Percentiles rank a stretch among this genome's conserved stretches.
These are phyloP conservation scores for Typhlomys cinereus DNA, from an alignment of 2,113 vertebrate species.

Conservation along the genomic window DNA sequence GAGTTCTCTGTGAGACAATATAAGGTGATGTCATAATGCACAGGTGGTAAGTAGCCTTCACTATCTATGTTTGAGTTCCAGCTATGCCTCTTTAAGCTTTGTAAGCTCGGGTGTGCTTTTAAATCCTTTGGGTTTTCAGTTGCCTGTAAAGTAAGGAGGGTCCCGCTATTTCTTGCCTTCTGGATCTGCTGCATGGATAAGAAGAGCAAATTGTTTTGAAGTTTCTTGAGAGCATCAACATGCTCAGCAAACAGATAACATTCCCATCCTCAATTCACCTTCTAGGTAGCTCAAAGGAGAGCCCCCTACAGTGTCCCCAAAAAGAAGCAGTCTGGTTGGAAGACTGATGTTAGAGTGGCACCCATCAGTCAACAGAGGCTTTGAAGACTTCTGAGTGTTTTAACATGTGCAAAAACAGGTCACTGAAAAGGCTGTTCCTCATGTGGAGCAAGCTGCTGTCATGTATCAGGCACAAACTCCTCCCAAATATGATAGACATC, in stretches of 20 bases:
- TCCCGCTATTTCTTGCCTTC: background rate
- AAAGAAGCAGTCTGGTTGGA: background rate
- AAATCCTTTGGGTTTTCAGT: background rate
- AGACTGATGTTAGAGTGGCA: background rate
- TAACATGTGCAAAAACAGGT: background rate
- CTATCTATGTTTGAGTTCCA: background rate
- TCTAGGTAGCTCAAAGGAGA: background rate
- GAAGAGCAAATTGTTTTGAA: background rate
- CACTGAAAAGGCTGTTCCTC: background rate
- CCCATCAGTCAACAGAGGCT: background rate
- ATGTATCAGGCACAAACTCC: background rate
- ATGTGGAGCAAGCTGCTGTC: background rate
- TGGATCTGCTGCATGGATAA: conserved; percentile 12
- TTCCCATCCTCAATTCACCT: conserved; percentile 22
- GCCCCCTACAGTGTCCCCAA: background rate
- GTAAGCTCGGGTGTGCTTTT: background rate
- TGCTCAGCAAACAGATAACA: background rate
- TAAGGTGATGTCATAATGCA: background rate
- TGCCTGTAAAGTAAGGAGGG: background rate
- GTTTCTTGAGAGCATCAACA: background rate
- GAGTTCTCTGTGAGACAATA: background rate
- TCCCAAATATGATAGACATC: background rate
- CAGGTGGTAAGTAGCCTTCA: background rate
- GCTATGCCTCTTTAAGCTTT: background rate
- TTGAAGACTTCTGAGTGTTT: background rate